Evolutionary conservation across 2,113 vertebrate species (phyloP), one percentile per base, ranked within the genome.

Genomic region (Hippocampus zosterae): DNA sequence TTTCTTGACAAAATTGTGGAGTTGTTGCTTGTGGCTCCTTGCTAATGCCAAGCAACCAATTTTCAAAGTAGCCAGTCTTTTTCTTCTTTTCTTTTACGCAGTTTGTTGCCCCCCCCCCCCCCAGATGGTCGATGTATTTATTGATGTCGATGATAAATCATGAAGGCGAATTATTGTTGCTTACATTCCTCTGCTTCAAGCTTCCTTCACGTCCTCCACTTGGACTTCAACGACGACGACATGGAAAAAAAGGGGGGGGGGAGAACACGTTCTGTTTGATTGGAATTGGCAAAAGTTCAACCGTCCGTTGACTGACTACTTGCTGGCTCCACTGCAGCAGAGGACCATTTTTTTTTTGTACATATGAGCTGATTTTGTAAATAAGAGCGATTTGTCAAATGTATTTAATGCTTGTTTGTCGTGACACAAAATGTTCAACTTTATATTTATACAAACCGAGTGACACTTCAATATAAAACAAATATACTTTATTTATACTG

Each of bases 381-480:
- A 95, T 96, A 95, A 94, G 93, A 95, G 91, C 82, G 91, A 91
- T 93, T 93, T 93, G 88, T 90, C 89, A 79, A 84, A 71, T 91
- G 90, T 95, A 96, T 96, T 95, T 95, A 96, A 96, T 94, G 90
- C 92, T 90, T 91, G 83, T 92, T 94, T 95, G 94, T 95, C 89
- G 94, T 95, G 95, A 55, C 37, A 53, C 16, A 91, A 89, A 88
- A 92, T 86, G 88, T 90, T 92, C 89, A 92, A 92, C 92, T 95
- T 95, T 96, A 96, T 96, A 95, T 96, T 95, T 96, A 96, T 96
- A 96, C 94, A 93, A 92, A 85, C 80, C 1, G 93, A 92, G 91
- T 94, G 94, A 91, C 92, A 92, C 91, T 92, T 87, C 81, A 87
- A 89, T 91, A 93, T 89, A 71, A 19, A 94, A 94, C 90, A 93